These are phyloP conservation scores for Steatornis caripensis DNA, from an alignment of 2,113 vertebrate genomes.

Conservation along the genomic window DNA sequence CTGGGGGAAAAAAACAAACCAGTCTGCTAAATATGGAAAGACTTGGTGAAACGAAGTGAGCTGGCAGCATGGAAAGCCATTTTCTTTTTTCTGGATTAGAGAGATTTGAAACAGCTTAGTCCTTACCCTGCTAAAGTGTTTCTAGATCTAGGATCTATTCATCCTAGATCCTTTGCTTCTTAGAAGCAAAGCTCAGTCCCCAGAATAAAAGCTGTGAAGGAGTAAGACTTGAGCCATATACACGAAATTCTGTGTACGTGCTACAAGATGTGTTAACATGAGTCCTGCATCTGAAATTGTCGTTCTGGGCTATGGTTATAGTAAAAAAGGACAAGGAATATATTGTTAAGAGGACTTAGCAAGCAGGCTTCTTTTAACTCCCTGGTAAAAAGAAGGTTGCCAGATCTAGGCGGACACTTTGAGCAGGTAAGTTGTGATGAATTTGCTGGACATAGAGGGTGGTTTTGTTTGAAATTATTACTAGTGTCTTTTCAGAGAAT, in stretches of 20 bases:
- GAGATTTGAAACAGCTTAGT: not conserved
- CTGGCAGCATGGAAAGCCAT: not conserved
- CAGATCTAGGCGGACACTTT: not conserved
- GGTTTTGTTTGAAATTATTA: not conserved
- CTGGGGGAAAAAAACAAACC: not conserved
- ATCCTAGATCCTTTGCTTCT: not conserved
- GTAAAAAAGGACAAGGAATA: not conserved
- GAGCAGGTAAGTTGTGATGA: not conserved
- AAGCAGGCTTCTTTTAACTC: not conserved
- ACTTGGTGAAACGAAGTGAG: not conserved
- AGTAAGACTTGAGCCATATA: not conserved
- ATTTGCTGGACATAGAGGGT: not conserved
- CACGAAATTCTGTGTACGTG: accelerated
- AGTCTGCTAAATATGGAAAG: not conserved
- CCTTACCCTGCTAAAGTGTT: not conserved
- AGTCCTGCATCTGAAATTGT: not conserved
- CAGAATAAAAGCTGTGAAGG: not conserved
- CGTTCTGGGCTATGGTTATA: not conserved
- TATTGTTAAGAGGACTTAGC: not conserved
- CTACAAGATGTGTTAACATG: not conserved
- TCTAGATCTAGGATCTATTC: not conserved
- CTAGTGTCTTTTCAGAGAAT: not conserved
- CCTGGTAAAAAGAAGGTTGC: not conserved
- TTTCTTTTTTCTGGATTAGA: not conserved
- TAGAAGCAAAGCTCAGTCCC: not conserved